A percentile compares a stretch with the other conserved stretches of the same genome.
Conservation (phyloP, 1,140 invertebrate species). For the Anoplophora glabripennis region DNA sequence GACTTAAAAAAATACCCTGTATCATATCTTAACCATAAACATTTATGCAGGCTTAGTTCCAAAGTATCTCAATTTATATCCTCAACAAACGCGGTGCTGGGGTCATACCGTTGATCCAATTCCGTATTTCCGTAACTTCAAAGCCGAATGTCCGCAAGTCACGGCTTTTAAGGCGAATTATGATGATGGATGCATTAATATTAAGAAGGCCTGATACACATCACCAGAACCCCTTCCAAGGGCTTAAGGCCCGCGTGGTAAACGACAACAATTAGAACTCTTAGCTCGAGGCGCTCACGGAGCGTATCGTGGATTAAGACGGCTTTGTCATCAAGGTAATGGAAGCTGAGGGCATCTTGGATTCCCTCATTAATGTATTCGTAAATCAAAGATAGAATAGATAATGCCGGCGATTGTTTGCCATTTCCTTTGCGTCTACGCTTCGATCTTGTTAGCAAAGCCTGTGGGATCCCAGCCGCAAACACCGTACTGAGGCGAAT, state of each 20-base stretch:
- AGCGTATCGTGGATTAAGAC: slow-evolving; percentile 38
- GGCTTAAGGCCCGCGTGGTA: slow-evolving; percentile 9
- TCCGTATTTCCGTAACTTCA: background rate
- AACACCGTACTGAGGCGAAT: background rate
- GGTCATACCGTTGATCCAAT: too few relatives aligned
- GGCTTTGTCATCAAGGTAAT: slow-evolving; percentile 45
- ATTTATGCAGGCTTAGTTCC: too few relatives aligned
- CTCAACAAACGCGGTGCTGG: too few relatives aligned
- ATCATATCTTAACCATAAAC: too few relatives aligned
- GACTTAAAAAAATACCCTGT: too few relatives aligned
- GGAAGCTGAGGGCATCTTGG: slow-evolving; percentile 36
- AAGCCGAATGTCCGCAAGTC: background rate
- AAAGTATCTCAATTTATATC: too few relatives aligned
- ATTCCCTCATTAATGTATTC: slow-evolving; percentile 44
- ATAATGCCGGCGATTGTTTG: slow-evolving; percentile 38
- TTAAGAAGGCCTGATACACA: slow-evolving; percentile 19
- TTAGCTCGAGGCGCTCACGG: slow-evolving; percentile 24
- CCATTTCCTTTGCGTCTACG: slow-evolving; percentile 11
- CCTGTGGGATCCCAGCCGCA: background rate
- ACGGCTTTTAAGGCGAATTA: background rate
- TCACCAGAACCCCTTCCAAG: background rate
- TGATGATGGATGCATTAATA: slow-evolving; percentile 26
- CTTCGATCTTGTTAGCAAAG: background rate
- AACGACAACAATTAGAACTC: slow-evolving; percentile 40
- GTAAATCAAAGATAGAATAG: slow-evolving; percentile 42